Percentiles rank a stretch among this genome's conserved stretches.
Evolutionary conservation across 1,140 invertebrate species (phyloP).

Genomic region (Leptopilina boulardi): DNA sequence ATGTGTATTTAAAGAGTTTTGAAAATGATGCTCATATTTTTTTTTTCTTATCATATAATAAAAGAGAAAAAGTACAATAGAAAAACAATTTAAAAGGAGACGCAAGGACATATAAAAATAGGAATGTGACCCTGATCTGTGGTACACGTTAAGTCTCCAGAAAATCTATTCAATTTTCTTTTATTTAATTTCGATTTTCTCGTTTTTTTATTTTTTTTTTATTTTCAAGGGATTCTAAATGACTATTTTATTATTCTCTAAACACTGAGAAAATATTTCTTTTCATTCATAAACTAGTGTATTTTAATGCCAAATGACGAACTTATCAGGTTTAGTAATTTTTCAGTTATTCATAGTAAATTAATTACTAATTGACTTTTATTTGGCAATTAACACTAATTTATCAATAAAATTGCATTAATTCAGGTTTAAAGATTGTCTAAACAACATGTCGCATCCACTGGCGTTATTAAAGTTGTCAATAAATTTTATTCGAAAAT

Average conservation of each 20-base stretch:
- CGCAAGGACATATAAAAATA: conserved; percentile 61
- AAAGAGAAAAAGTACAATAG: conserved; percentile 39
- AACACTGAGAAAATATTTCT: conserved; percentile 40
- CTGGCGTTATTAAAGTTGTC: conserved; percentile 19
- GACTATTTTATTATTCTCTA: conserved; percentile 33
- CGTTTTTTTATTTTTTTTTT: not conserved
- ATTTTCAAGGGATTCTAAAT: conserved; percentile 1
- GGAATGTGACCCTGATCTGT: conserved; percentile 55
- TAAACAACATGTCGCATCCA: conserved; percentile 29
- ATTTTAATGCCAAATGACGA: not conserved
- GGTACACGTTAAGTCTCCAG: conserved; percentile 59
- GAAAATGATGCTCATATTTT: conserved; percentile 30
- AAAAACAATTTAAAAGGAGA: conserved; percentile 43
- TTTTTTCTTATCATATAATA: conserved; percentile 31
- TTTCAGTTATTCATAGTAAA: too few relatives aligned
- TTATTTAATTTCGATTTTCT: conserved; percentile 36
- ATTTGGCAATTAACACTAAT: conserved; percentile 5
- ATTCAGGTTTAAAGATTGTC: conserved; percentile 1
- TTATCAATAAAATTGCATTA: not conserved
- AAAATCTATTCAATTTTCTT: conserved; percentile 47
- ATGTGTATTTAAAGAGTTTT: conserved; percentile 21
- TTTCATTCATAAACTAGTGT: conserved; percentile 19
- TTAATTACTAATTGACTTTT: not conserved
- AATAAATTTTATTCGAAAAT: conserved; percentile 8
- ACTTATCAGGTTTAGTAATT: too few relatives aligned